These are phyloP conservation scores for Euspilapteryx auroguttella DNA, from an alignment of 2,888 invertebrate genomes.

Conservation along the genomic window DNA sequence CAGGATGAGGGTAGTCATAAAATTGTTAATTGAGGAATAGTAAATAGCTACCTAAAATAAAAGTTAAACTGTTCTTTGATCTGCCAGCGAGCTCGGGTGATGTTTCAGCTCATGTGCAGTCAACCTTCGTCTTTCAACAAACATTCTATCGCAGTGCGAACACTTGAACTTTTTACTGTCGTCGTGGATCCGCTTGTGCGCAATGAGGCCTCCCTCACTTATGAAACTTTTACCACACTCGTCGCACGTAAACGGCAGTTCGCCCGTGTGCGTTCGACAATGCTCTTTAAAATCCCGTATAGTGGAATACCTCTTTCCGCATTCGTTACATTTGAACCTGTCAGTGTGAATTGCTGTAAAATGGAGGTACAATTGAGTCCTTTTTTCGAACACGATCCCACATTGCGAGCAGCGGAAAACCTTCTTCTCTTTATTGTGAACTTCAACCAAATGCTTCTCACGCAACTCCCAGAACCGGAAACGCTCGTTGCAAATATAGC, in stretches of 20 bases:
- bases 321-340: slow-evolving; percentile 18
- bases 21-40: too few relatives aligned
- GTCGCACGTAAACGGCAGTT: slow-evolving; percentile 19
- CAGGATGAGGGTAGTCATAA: too few relatives aligned
- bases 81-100: too few relatives aligned
- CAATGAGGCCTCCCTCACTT: slow-evolving; percentile 3
- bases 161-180: not conserved
- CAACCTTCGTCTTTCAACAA: too few relatives aligned
- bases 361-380: not conserved
- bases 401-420: slow-evolving; percentile 1
- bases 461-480: not conserved
- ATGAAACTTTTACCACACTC: slow-evolving; percentile 13
- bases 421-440: not conserved
- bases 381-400: not conserved
- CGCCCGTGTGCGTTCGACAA: slow-evolving; percentile 19
- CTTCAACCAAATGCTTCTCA: not conserved
- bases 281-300: slow-evolving; percentile 21
- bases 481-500: not conserved
- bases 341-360: slow-evolving; percentile 12
- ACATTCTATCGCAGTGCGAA: not conserved
- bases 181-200: slow-evolving; percentile 3
- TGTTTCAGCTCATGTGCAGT: too few relatives aligned
- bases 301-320: slow-evolving; percentile 18
- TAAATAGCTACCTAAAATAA: too few relatives aligned
- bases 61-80: too few relatives aligned